phyloP scores from a whole-genome alignment of 2,888 invertebrate genomes.

The Anorthoa munda region DNA sequence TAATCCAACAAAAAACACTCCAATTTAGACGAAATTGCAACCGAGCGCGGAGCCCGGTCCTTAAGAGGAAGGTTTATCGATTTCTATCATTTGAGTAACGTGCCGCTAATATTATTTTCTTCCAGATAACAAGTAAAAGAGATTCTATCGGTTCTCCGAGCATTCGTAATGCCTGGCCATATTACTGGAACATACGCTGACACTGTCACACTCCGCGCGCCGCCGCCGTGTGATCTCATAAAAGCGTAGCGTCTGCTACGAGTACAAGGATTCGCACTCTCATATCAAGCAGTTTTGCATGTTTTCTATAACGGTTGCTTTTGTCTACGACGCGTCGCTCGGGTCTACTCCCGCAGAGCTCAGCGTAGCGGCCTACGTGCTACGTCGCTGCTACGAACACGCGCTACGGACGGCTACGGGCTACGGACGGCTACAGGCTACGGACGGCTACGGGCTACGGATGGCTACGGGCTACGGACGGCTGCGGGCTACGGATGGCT shows the following conservation, averaged over 20 bases:
- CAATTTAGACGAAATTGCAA: conserved; percentile 46
- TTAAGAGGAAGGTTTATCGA: conserved; percentile 19
- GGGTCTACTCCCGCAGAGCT: conserved; percentile 6
- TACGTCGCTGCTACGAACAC: conserved; percentile 14
- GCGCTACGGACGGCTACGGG: conserved; percentile 5
- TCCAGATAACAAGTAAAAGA: conserved; percentile 12
- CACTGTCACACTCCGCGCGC: conserved; percentile 8
- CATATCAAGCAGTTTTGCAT: conserved; percentile 24
- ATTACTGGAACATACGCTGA: conserved; percentile 25
- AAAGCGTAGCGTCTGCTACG: conserved; percentile 22
- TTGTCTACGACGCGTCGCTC: conserved; percentile 10
- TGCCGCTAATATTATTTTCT: conserved; percentile 10
- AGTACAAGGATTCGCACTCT: conserved; percentile 40
- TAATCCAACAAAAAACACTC: conserved; percentile 54
- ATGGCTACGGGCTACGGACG: conserved; percentile 16
- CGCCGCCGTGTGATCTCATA: conserved; percentile 10
- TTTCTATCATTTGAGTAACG: conserved; percentile 36
- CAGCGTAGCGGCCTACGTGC: conserved; percentile 6
- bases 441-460: conserved; percentile 4
- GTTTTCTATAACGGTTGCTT: conserved; percentile 4
- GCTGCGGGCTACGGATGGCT: conserved; percentile 2
- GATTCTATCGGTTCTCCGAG: conserved; percentile 1
- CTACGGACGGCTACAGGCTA: conserved; percentile 9
- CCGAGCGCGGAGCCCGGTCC: conserved; percentile 3
- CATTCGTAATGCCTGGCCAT: conserved; percentile 8